Conservation (phyloP, 1,140 invertebrate genomes). For the Ditylenchus dipsaci region DNA sequence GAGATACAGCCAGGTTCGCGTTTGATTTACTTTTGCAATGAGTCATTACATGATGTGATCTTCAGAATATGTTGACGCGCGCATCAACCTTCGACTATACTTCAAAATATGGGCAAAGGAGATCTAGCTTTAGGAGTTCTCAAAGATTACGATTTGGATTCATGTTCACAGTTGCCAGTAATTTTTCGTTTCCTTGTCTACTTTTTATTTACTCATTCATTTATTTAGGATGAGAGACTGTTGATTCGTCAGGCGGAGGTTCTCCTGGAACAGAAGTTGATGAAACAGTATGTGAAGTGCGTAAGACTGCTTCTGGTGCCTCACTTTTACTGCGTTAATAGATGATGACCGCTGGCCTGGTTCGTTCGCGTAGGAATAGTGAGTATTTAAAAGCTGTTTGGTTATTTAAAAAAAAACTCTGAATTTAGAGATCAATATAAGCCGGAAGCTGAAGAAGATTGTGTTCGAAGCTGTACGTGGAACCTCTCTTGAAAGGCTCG, state of each 20-base stretch:
- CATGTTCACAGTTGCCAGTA: conserved; percentile 45
- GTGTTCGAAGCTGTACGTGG: conserved; percentile 37
- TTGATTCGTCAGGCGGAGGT: conserved; percentile 52
- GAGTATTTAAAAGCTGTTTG: conserved; percentile 3
- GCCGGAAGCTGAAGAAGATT: conserved; percentile 23
- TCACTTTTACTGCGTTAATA: conserved; percentile 46
- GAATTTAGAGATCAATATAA: conserved; percentile 16
- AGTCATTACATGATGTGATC: too few species aligned
- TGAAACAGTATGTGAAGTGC: conserved; percentile 43
- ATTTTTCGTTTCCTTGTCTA: conserved; percentile 13
- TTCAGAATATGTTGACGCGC: too few species aligned
- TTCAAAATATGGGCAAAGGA: conserved; percentile 42
- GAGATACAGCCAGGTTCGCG: conserved; percentile 35
- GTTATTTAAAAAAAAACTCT: too few species aligned
- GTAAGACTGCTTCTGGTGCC: conserved; percentile 49
- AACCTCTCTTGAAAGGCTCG: conserved; percentile 34
- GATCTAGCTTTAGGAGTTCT: conserved; percentile 48
- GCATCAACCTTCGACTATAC: too few species aligned
- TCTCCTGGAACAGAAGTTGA: conserved; percentile 33
- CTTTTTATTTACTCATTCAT: too few species aligned
- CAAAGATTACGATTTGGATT: conserved; percentile 49
- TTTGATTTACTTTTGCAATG: too few species aligned
- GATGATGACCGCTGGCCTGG: conserved; percentile 4
- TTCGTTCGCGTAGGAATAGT: conserved; percentile 15
- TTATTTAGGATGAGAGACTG: conserved; percentile 51